Base-by-base conservation (phyloP, 2,888 invertebrate genomes). In the Muscina levida region DNA sequence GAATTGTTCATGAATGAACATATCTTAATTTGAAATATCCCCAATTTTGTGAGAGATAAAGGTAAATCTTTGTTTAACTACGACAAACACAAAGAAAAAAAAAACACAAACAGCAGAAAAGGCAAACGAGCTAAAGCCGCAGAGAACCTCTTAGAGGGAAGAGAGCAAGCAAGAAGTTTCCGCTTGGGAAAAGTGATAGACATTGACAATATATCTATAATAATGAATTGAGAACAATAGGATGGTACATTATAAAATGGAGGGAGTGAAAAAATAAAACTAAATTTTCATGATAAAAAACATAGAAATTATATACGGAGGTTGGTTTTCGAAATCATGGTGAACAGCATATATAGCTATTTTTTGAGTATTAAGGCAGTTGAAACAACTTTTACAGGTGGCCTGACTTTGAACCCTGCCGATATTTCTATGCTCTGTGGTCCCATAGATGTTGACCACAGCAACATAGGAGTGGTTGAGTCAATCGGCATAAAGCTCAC, bases 61-160 rank as follows among this genome's bases (percentile, higher is more conserved):
- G 53, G 53, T 53, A 53, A 53, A 53, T 53, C 53, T 53, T 53
- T 53, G 24, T 53, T 53, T 53, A 53, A 13, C 24, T 22, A 31
- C 31, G 8, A 31, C 31, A 31, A 31, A 5, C 31, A 31, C 3
- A 24, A 48, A 48, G 46, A 15, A 46, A 15, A 46, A 51, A 22
- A 51, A 22, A 51, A 10, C 22, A 51, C 22, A 51, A 51, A 17
- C 46, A 51, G 22, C 8, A 31, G 31, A 31, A 8, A 31, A 31
- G n/a, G 31, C 31, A 51, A 10, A 1, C 2, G 22, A 53, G 13
- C 53, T 53, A 10, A 8, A 31, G 22, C 11, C 5, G 48, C 46
- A 19, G 48, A 10, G 19, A 19, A 19, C 17, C 13, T 17, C 51
- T 19, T 51, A 3, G 8, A 3, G 51, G 22, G 44, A 8, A n/a